Conservation (phyloP, 2,113 vertebrate species). For the Elanoides forficatus region DNA sequence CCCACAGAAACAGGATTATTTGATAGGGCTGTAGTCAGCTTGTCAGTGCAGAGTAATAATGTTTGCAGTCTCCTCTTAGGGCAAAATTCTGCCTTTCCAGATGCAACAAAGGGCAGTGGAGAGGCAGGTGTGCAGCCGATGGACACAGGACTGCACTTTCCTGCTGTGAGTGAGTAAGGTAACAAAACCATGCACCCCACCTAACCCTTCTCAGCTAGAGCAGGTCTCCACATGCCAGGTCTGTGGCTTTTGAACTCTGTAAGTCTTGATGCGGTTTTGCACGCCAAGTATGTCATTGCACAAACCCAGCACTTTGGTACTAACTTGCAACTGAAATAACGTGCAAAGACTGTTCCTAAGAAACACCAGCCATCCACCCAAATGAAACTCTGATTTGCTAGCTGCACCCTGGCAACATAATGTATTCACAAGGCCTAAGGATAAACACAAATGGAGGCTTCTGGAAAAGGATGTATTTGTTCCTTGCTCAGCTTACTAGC, state of each 20-base stretch:
- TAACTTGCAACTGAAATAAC: neutral
- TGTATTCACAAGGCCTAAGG: neutral
- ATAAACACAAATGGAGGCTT: neutral
- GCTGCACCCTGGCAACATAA: neutral
- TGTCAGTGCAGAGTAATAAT: neutral
- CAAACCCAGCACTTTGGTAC: neutral
- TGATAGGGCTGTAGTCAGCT: neutral
- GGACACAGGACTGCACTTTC: neutral
- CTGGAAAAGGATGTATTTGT: neutral
- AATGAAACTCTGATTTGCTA: neutral
- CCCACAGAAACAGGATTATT: neutral
- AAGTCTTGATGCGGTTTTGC: neutral
- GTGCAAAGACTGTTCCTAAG: neutral
- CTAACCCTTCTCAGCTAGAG: neutral
- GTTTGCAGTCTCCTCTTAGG: neutral
- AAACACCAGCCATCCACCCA: neutral
- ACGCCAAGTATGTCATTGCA: neutral
- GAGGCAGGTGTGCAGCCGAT: fast-evolving
- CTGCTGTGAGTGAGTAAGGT: neutral
- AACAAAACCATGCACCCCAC: neutral
- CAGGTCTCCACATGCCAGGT: neutral
- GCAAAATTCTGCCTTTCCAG: neutral
- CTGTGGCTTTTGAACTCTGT: neutral
- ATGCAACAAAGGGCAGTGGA: neutral
- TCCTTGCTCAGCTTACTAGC: neutral